phyloP scores from a whole-genome alignment of 2,888 invertebrate species.

The Synanthedon myopaeformis region DNA sequence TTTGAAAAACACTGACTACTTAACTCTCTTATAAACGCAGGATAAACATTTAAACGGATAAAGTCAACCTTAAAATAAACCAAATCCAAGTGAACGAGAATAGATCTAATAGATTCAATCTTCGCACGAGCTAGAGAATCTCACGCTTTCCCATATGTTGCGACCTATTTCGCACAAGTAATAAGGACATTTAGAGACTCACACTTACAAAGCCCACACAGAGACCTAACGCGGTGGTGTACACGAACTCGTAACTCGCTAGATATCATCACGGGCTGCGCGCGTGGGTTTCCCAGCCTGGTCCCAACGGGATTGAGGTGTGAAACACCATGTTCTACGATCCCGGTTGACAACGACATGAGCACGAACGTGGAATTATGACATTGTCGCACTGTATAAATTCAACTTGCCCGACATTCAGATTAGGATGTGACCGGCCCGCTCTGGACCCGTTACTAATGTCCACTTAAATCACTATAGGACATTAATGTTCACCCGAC shows the following conservation, averaged over 20 bases:
- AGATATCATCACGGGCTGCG: constrained; percentile 18
- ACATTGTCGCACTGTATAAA: constrained; percentile 13
- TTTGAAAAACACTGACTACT: too few relatives aligned
- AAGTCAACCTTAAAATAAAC: too few relatives aligned
- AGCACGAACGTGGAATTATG: constrained; percentile 34
- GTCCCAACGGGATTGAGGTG: constrained; percentile 11
- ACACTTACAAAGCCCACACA: neutral
- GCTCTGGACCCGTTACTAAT: neutral
- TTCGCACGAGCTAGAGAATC: too few relatives aligned
- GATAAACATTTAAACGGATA: too few relatives aligned
- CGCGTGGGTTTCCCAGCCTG: constrained; percentile 15
- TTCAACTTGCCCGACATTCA: constrained; percentile 23
- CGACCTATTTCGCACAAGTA: neutral
- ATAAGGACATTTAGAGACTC: neutral
- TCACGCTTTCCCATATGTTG: neutral
- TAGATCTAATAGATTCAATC: too few relatives aligned
- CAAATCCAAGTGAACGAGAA: too few relatives aligned
- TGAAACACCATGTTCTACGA: constrained; percentile 13
- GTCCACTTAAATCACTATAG: too few relatives aligned
- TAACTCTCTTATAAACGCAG: too few relatives aligned
- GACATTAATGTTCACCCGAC: too few relatives aligned
- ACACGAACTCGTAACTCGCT: constrained; percentile 28
- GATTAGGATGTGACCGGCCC: constrained; percentile 18
- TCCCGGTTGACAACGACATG: constrained; percentile 28
- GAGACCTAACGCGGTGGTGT: constrained; percentile 9